Evolutionary conservation across 2,888 invertebrate genomes (phyloP).

Genomic region (Aspidiotus destructor): DNA sequence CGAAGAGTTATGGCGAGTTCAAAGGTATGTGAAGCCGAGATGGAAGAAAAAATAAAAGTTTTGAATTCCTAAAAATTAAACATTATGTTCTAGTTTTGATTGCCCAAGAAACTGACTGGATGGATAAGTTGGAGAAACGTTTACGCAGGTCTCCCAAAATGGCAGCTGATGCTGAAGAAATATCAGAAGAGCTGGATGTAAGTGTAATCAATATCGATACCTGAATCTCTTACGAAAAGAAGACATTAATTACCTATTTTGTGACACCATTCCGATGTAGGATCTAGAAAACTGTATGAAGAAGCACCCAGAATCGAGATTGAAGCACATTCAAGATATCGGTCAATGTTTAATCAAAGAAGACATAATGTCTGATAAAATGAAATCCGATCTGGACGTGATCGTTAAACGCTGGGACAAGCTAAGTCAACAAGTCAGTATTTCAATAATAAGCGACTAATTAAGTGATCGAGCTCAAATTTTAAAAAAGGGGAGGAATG

Average conservation of each 20-base stretch:
- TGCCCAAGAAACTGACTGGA: conserved; percentile 67
- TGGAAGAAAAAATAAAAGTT: background rate
- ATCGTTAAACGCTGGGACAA: conserved; percentile 56
- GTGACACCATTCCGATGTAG: conserved; percentile 44
- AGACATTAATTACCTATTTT: background rate
- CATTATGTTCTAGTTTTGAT: conserved; percentile 52
- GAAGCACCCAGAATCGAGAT: conserved; percentile 61
- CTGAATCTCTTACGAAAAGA: background rate
- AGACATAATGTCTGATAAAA: conserved; percentile 61
- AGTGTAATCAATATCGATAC: conserved; percentile 40
- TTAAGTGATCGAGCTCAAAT: no score
- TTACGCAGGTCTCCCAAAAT: conserved; percentile 57
- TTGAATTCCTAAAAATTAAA: background rate
- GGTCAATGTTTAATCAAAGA: conserved; percentile 63
- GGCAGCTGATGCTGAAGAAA: conserved; percentile 82
- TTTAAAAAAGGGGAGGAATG: no score
- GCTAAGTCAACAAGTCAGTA: conserved; percentile 56
- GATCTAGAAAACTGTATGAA: conserved; percentile 72
- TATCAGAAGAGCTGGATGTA: conserved; percentile 79
- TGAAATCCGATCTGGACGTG: conserved; percentile 55
- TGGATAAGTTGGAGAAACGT: conserved; percentile 68
- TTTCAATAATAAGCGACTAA: background rate
- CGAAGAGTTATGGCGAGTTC: conserved; percentile 66
- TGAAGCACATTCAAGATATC: conserved; percentile 64
- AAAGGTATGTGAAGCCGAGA: conserved; percentile 39